Evolutionary conservation across 1,140 invertebrate genomes (phyloP), one percentile per base, ranked within the genome.

Genomic region (Listronotus bonariensis): DNA sequence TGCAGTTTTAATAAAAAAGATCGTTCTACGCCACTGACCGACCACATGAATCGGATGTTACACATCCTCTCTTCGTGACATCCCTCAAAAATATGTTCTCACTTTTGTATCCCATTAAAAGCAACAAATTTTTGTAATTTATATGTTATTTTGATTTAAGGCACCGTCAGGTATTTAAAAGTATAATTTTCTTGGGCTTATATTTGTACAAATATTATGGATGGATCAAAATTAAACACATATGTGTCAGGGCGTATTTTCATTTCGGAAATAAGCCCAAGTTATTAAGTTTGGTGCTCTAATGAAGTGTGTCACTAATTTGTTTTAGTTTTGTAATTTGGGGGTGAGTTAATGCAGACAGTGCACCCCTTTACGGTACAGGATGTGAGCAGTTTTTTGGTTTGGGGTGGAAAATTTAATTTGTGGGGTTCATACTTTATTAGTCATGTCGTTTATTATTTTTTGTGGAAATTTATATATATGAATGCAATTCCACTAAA

Each of bases 101-200:
- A 57, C 40, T 43, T 36, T 57, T 57, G 54, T 57, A 43, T 11
- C 54, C 20, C 12, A 54, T 57, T 43, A 57, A 42, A 45, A 43
- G 54, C 18, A 43, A 57, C 54, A 57, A 43, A 43, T 57, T 57
- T 57, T 57, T 43, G 38, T 14, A 45, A 57, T 42, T 57, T 43
- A 57, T 43, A 9, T 17, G 14, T 31, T 43, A 20, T 57, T 57
- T 57, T 15, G 32, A 40, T 38, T 54, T 40, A 15, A 32, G 40
- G n/a, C n/a, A 41, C 53, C 36, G 41, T 18, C 3, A 31, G 10
- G 40, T 18, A 42, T 43, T 57, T 12, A 41, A 41, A 38, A 45
- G 42, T 48, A 8, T 20, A 20, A 48, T 48, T 18, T 48, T 48
- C 18, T 48, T 17, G 12, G 45, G 5, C 18, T 48, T 20, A 14